Conservation (phyloP, 2,888 invertebrate genomes). For the Dasypolia templi region DNA sequence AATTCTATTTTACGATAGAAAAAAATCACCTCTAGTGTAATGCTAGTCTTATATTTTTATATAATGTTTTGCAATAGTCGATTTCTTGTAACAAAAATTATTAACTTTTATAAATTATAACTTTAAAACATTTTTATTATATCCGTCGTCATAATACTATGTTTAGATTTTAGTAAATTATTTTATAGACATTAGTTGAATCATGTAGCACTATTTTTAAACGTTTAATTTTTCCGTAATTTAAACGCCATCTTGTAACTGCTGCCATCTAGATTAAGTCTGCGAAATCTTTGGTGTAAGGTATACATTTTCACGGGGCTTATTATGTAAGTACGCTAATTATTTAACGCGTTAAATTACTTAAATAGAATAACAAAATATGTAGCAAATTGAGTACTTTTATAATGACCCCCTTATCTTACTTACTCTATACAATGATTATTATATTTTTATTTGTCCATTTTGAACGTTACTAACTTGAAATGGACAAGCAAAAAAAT, state of each 20-base stretch:
- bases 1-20: slow-evolving; percentile 50
- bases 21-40: slow-evolving; percentile 58
- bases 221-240: slow-evolving; percentile 39
- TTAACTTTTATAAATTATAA: slow-evolving; percentile 35
- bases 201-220: slow-evolving; percentile 43
- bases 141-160: slow-evolving; percentile 57
- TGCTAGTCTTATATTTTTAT: slow-evolving; percentile 64
- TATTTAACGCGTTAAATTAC: neutral
- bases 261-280: slow-evolving; percentile 63
- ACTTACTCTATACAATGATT: neutral
- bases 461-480: slow-evolving; percentile 75
- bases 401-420: slow-evolving; percentile 7
- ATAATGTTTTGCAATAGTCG: slow-evolving; percentile 50
- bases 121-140: slow-evolving; percentile 27
- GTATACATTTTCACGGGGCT: slow-evolving; percentile 18
- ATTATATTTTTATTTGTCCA: slow-evolving; percentile 73
- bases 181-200: slow-evolving; percentile 43
- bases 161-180: slow-evolving; percentile 58
- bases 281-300: slow-evolving; percentile 23
- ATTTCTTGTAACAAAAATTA: slow-evolving; percentile 20
- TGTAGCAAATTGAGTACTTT: slow-evolving; percentile 23
- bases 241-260: slow-evolving; percentile 54
- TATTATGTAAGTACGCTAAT: slow-evolving; percentile 9
- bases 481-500: slow-evolving; percentile 75
- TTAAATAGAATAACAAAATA: slow-evolving; percentile 1